Conservation (phyloP, 2,888 invertebrate species). For the Miltochrista miniata region DNA sequence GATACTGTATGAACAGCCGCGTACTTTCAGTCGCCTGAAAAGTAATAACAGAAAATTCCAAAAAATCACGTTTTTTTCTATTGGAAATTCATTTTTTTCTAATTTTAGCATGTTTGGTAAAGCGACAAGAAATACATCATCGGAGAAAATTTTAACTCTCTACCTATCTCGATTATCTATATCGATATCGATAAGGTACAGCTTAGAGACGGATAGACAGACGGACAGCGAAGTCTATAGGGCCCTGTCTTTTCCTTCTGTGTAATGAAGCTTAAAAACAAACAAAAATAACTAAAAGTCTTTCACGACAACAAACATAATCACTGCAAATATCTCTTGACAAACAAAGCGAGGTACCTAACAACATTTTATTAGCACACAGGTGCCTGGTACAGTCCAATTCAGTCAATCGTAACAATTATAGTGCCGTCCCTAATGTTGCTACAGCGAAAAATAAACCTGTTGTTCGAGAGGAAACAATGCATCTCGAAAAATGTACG, state of each 20-base stretch:
- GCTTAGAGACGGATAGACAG: too few relatives aligned
- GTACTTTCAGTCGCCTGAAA: neutral
- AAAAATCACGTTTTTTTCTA: too few relatives aligned
- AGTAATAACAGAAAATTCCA: neutral
- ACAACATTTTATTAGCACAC: slow-evolving; percentile 5
- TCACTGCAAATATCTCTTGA: neutral
- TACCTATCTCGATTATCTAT: too few relatives aligned
- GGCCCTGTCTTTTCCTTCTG: too few relatives aligned
- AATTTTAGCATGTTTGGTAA: too few relatives aligned
- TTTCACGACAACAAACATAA: neutral
- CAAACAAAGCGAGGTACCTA: slow-evolving; percentile 1
- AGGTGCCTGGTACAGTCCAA: slow-evolving; percentile 3
- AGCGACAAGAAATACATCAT: too few relatives aligned
- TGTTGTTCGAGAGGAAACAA: slow-evolving; percentile 7
- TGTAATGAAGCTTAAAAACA: too few relatives aligned
- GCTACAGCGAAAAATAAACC: slow-evolving; percentile 1
- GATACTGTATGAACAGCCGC: too few relatives aligned
- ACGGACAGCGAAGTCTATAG: too few relatives aligned
- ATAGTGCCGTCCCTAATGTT: slow-evolving; percentile 5
- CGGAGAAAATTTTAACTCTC: too few relatives aligned
- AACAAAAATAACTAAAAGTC: neutral
- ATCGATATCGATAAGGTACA: too few relatives aligned
- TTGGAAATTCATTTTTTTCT: too few relatives aligned
- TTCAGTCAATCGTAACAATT: slow-evolving; percentile 4
- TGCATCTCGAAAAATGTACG: neutral